Base-by-base conservation (phyloP, 37 sponge, comb jelly and placozoan genomes). In the Oscarella lobularis region DNA sequence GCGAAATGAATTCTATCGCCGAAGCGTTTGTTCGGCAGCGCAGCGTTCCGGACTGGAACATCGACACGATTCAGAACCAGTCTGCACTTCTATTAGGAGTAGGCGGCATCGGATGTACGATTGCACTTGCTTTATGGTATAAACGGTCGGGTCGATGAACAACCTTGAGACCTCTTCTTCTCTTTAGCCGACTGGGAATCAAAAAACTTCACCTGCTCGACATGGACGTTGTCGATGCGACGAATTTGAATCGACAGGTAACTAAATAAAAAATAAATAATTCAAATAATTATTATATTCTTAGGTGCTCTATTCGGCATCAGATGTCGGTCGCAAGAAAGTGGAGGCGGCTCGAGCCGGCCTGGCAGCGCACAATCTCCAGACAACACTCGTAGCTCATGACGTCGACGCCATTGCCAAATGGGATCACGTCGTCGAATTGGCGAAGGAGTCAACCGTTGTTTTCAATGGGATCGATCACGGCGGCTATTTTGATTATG, bases 401-500 rank as follows among this genome's bases (percentile, higher is more conserved):
- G 33, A 77, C 33, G 71, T 66, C 76, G 77, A 81, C 39, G 82
- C 82, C 34, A 77, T 81, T 20, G 35, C 35, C 65, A 72, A 81
- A 40, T 85, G 85, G 85, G 41, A 73, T 2, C 36, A 30, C 4
- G 30, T 85, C 1, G 85, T 85, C 35, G 39, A 76, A 32, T 67
- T 85, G 54, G 77, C 85, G 30, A 65, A 67, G 32, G 38, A 67
- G 2, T 60, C 82, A 76, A 75, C 76, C 3, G 82, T 81, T 41
- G 74, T 84, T 2, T 81, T 85, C 79, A 86, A 85, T 31, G 67
- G 78, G 2, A 85, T 85, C 39, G 86, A 85, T 67, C 77, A 76
- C 40, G 86, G 86, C 71, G 86, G 81, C 67, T 85, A 85, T 39
- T 85, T 85, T 70, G 86, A 85, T 74, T 81, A 76, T 40, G 81